A percentile compares a stretch with the other conserved stretches of the same genome.
Evolutionary conservation across 2,797 vertebrate genomes (phyloP).

Genomic region (Thaleichthys pacificus): DNA sequence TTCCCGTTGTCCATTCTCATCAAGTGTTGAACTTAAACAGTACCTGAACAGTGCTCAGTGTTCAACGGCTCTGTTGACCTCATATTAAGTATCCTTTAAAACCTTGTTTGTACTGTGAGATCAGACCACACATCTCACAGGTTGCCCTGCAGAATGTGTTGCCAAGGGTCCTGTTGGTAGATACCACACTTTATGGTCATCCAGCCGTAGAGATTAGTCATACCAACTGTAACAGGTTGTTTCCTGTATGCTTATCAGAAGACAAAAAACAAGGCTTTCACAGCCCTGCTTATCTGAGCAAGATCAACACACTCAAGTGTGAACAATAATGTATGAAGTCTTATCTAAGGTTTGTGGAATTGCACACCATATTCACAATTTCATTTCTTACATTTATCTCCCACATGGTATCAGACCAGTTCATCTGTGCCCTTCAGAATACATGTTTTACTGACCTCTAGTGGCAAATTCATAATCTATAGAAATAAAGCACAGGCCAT

Average conservation of each 20-base stretch:
- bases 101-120: not conserved
- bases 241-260: slow-evolving; percentile 2
- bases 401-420: no score
- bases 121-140: not conserved
- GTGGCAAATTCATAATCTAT: not conserved
- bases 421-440: no score
- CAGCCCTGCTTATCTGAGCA: not conserved
- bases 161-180: slow-evolving; percentile 21
- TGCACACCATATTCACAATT: no score
- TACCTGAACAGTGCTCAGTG: no score
- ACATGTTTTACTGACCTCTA: slow-evolving; percentile 1
- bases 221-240: not conserved
- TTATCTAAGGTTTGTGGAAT: no score
- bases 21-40: not conserved
- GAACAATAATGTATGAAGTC: no score
- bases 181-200: slow-evolving; percentile 20
- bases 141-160: not conserved
- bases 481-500: slow-evolving; percentile 8
- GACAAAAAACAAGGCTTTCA: not conserved
- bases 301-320: not conserved
- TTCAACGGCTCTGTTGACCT: no score
- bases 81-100: not conserved
- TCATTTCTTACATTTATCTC: no score
- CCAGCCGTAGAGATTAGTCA: not conserved
- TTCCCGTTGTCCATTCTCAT: slow-evolving; percentile 2